Evolutionary conservation across 2,113 vertebrate genomes (phyloP).

Genomic region (Salvelinus fontinalis): DNA sequence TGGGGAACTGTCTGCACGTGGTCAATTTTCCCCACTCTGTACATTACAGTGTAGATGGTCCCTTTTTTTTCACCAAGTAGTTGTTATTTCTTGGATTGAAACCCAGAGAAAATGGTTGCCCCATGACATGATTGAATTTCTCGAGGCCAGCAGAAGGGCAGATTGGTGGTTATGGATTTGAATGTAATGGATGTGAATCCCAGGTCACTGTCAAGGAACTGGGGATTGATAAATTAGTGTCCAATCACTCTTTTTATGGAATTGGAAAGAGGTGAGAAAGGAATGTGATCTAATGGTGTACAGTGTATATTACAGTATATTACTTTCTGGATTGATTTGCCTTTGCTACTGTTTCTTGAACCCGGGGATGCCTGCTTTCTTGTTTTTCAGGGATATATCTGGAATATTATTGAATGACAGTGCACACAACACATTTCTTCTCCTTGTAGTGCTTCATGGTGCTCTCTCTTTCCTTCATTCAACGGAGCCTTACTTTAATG

Average conservation of each 20-base stretch:
- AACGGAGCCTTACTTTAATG: conserved; percentile 22
- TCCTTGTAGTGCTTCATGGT: neutral
- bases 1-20: neutral
- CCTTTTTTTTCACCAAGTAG: conserved; percentile 2
- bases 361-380: too few species aligned
- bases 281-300: too few species aligned
- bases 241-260: conserved; percentile 1
- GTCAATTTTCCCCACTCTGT: neutral
- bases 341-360: too few species aligned
- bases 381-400: too few species aligned
- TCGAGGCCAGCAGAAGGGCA: neutral
- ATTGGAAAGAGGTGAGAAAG: conserved; percentile 1
- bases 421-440: neutral
- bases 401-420: neutral
- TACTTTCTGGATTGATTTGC: too few species aligned
- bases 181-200: conserved; percentile 6
- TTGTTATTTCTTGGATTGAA: conserved; percentile 14
- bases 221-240: neutral
- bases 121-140: neutral
- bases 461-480: conserved; percentile 10
- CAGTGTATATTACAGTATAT: too few species aligned
- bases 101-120: neutral
- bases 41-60: neutral
- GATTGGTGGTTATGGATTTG: conserved; percentile 3
- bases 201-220: neutral